phyloP scores from a whole-genome alignment of 2,797 vertebrate species.

The Phaenicophaeus curvirostris region DNA sequence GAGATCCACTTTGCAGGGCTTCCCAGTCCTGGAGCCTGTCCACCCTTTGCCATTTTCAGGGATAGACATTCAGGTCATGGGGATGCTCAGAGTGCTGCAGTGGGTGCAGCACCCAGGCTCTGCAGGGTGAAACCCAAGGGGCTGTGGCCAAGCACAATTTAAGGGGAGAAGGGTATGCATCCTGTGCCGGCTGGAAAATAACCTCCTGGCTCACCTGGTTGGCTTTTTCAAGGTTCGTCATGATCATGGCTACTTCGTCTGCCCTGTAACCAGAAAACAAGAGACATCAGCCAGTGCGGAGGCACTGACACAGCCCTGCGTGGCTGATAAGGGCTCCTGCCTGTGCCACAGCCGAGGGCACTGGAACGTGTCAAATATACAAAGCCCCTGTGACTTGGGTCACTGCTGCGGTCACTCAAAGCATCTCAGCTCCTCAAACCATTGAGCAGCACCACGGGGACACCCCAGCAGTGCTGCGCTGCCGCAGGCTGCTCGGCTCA shows the following conservation, averaged over 20 bases:
- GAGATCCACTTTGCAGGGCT: not conserved
- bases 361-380: no score
- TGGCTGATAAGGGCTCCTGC: fast-evolving
- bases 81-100: fast-evolving
- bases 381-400: fast-evolving
- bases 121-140: not conserved
- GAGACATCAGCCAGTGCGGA: fast-evolving
- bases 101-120: fast-evolving
- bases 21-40: not conserved
- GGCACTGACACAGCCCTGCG: not conserved
- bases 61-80: not conserved
- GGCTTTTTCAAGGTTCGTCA: constrained; percentile 93
- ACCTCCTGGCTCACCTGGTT: constrained; percentile 88
- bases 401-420: not conserved
- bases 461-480: not conserved
- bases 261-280: constrained; percentile 80
- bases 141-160: fast-evolving
- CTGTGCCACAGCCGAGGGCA: no score
- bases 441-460: not conserved
- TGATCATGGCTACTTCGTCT: constrained; percentile 90
- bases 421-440: not conserved
- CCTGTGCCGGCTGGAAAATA: not conserved
- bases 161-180: not conserved
- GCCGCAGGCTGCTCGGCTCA: not conserved
- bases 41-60: not conserved